Percentiles rank a stretch among this genome's conserved stretches.
These are phyloP conservation scores for Quiscalus mexicanus DNA, from an alignment of 2,113 vertebrate genomes.

Conservation along the genomic window DNA sequence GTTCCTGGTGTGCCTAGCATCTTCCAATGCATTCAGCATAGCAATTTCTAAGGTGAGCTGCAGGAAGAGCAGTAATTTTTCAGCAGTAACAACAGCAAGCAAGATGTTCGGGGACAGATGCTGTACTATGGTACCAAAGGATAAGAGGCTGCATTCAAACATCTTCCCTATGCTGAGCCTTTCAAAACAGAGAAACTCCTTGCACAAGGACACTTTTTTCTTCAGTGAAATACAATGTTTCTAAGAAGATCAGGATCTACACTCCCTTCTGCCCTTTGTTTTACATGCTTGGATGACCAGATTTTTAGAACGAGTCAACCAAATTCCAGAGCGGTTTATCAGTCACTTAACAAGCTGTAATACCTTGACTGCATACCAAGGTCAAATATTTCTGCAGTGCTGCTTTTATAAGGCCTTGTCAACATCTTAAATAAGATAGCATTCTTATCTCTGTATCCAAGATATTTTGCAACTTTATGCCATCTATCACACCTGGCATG, in stretches of 20 bases:
- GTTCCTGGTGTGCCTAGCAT: background rate
- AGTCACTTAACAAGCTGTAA: constrained; percentile 42
- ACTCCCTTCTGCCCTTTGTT: constrained; percentile 11
- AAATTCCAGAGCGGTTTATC: constrained; percentile 61
- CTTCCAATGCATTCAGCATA: background rate
- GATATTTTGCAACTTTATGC: constrained; percentile 17
- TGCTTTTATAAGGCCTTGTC: constrained; percentile 40
- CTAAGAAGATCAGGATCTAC: background rate
- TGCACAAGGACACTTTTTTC: background rate
- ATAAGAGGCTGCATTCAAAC: background rate
- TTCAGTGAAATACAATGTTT: background rate
- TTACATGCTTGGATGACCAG: background rate
- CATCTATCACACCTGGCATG: background rate
- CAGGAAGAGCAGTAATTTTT: background rate
- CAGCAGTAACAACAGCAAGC: background rate
- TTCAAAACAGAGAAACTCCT: background rate
- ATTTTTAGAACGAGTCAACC: constrained; percentile 34
- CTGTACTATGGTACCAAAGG: background rate
- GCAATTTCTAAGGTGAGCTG: background rate
- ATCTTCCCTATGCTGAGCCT: background rate
- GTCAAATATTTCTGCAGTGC: constrained; percentile 50
- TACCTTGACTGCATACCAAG: constrained; percentile 50
- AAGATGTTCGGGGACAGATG: background rate
- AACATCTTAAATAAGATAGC: constrained; percentile 30
- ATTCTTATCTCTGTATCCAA: constrained; percentile 14